phyloP scores from a whole-genome alignment of 1,140 invertebrate genomes.

The Drosophila seguyi region DNA sequence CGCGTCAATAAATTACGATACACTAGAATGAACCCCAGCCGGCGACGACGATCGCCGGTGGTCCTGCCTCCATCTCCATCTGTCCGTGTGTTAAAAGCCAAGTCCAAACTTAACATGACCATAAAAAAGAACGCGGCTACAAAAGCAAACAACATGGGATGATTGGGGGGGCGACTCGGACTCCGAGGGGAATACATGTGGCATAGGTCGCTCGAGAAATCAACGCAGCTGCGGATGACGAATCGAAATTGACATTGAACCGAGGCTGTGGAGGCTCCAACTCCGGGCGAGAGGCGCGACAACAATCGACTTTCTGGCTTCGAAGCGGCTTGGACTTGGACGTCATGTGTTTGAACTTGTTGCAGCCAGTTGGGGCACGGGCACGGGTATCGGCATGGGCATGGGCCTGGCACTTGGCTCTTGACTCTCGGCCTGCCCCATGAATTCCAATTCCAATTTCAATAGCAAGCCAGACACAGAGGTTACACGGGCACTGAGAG shows the following conservation, averaged over 20 bases:
- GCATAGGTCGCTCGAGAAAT: constrained; percentile 74
- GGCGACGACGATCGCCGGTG: constrained; percentile 37
- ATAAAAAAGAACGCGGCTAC: constrained; percentile 72
- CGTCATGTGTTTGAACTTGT: constrained; percentile 71
- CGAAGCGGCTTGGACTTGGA: constrained; percentile 21
- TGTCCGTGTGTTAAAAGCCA: constrained; percentile 77
- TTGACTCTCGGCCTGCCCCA: constrained; percentile 55
- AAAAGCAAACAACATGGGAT: constrained; percentile 57
- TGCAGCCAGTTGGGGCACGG: constrained; percentile 51
- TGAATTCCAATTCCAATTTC: constrained; percentile 65
- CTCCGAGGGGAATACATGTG: background rate
- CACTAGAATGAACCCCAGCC: constrained; percentile 73
- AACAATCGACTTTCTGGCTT: constrained; percentile 39
- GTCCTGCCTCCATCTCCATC: constrained; percentile 52
- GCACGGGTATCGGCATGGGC: constrained; percentile 20
- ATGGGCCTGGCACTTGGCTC: constrained; percentile 29
- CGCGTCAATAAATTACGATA: constrained; percentile 75
- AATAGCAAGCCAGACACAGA: constrained; percentile 42
- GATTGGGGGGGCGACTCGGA: background rate
- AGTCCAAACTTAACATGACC: constrained; percentile 81
- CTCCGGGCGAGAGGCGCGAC: constrained; percentile 25
- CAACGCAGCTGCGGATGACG: constrained; percentile 84
- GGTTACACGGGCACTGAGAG: constrained; percentile 20
- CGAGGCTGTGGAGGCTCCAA: constrained; percentile 48
- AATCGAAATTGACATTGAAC: constrained; percentile 85